These are phyloP conservation scores for Sardina pilchardus DNA, from an alignment of 2,113 vertebrate species.

Conservation along the genomic window DNA sequence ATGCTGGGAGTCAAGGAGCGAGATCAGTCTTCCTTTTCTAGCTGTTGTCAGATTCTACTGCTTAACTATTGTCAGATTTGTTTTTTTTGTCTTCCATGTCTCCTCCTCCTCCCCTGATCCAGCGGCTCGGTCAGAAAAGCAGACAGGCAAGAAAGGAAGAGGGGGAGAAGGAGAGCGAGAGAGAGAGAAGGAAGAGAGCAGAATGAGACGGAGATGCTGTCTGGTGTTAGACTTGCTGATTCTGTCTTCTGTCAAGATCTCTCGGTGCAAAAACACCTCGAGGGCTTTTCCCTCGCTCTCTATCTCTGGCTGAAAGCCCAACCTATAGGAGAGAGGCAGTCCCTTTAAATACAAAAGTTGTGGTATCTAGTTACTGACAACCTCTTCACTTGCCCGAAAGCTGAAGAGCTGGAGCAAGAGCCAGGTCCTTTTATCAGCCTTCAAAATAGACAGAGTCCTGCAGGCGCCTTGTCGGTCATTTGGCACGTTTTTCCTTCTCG, in stretches of 20 bases:
- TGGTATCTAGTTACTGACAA: slow-evolving; percentile 31
- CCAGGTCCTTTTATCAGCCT: neutral
- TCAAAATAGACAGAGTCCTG: neutral
- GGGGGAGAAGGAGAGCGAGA: neutral
- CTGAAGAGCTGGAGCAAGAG: neutral
- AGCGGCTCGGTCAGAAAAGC: neutral
- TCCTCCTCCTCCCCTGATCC: neutral
- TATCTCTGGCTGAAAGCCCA: slow-evolving; percentile 34
- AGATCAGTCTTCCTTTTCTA: neutral
- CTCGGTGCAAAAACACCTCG: slow-evolving; percentile 27
- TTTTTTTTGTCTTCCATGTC: neutral
- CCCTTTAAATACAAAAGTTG: slow-evolving; percentile 44
- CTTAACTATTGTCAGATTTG: neutral
- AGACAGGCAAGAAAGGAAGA: neutral
- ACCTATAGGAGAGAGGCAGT: slow-evolving; percentile 24
- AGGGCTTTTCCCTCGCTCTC: slow-evolving; percentile 30
- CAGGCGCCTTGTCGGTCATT: neutral
- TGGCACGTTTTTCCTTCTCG: slow-evolving; percentile 22
- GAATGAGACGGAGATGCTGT: slow-evolving; percentile 3
- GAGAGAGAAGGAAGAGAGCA: neutral
- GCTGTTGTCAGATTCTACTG: neutral
- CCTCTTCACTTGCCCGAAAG: neutral
- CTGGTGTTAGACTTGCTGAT: slow-evolving; percentile 40
- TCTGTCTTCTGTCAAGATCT: slow-evolving; percentile 21
- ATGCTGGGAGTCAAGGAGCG: neutral